Evolutionary conservation across 2,888 invertebrate genomes (phyloP).

Genomic region (Drosophila mercatorum): DNA sequence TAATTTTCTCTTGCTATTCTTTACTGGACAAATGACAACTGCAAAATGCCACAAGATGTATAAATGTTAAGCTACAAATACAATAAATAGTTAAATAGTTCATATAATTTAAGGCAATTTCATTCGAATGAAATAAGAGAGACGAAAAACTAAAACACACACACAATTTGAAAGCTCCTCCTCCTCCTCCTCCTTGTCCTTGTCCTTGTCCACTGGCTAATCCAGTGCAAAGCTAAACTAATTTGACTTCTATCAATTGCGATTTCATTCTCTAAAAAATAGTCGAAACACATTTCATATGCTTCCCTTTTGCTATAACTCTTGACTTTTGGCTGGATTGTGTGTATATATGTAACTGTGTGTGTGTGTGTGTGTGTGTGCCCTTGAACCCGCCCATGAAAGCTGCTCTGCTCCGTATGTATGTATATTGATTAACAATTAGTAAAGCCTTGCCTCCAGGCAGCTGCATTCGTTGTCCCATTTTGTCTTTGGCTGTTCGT

Average conservation of each 20-base stretch:
- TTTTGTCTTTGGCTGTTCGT: conserved; percentile 39
- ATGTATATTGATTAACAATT: conserved; percentile 15
- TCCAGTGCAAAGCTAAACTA: conserved; percentile 34
- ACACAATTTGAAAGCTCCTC: conserved; percentile 40
- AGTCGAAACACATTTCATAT: conserved; percentile 52
- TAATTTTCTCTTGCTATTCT: neutral
- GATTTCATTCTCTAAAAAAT: conserved; percentile 36
- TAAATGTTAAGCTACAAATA: conserved; percentile 66
- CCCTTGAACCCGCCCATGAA: conserved; percentile 20
- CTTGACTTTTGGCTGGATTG: conserved; percentile 42
- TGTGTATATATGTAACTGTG: conserved; percentile 20
- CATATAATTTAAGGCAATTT: conserved; percentile 66
- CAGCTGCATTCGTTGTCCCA: conserved; percentile 63
- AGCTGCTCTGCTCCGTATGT: neutral
- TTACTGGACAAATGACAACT: conserved; percentile 56
- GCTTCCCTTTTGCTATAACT: conserved; percentile 11
- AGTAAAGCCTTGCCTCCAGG: conserved; percentile 16
- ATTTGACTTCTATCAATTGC: conserved; percentile 54
- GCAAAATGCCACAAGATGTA: conserved; percentile 59
- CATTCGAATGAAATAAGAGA: conserved; percentile 37
- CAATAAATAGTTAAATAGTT: conserved; percentile 64
- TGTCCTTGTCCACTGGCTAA: conserved; percentile 19
- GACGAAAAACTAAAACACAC: neutral
- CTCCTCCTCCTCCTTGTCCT: neutral
- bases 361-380: conserved; percentile 16